Evolutionary conservation across 2,888 invertebrate species (phyloP).

Genomic region (Athrips mouffetella): DNA sequence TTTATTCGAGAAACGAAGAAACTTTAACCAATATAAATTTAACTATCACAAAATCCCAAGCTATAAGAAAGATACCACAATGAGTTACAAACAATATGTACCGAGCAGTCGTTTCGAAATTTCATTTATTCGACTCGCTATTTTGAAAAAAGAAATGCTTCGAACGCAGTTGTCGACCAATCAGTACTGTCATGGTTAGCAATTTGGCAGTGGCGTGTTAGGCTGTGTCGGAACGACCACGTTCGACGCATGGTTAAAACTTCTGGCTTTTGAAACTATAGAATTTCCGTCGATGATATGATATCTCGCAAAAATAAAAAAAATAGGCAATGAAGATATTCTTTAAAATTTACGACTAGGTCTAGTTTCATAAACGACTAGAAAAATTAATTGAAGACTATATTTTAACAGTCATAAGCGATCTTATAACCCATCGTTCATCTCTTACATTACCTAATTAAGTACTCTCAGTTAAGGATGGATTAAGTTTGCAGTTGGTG

Average conservation of each 20-base stretch:
- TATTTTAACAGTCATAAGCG: neutral
- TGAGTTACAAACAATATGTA: neutral
- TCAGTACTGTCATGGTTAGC: neutral
- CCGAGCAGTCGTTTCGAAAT: no score
- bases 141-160: neutral
- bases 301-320: neutral
- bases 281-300: neutral
- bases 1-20: constrained; percentile 28
- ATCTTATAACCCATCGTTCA: neutral
- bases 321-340: neutral
- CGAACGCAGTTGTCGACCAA: neutral
- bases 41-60: constrained; percentile 20
- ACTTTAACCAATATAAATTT: constrained; percentile 13
- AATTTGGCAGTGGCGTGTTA: neutral
- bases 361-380: constrained; percentile 5
- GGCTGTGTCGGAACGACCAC: neutral
- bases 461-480: no score
- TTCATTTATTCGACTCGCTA: neutral
- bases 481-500: no score
- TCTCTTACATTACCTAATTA: no score
- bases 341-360: constrained; percentile 3
- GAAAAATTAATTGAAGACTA: neutral
- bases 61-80: constrained; percentile 19
- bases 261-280: constrained; percentile 4
- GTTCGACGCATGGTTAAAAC: neutral